Evolutionary conservation across 1,140 invertebrate species (phyloP).

Genomic region (Caenorhabditis remanei): DNA sequence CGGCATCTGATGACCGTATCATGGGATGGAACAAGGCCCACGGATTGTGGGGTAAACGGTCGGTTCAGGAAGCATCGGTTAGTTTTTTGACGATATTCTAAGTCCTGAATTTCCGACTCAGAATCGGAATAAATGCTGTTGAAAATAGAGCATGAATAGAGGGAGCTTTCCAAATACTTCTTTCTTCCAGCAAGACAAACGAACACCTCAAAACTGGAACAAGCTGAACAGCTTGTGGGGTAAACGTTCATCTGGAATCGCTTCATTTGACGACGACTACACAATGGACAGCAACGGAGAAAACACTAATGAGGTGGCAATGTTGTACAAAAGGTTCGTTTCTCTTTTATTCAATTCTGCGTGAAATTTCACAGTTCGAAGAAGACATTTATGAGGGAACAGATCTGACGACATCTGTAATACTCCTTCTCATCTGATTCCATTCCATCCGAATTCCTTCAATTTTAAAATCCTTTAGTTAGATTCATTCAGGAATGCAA

Average conservation of each 20-base stretch:
- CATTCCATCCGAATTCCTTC: too few species aligned
- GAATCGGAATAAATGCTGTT: too few species aligned
- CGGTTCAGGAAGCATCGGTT: slow-evolving; percentile 18
- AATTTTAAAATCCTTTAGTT: too few species aligned
- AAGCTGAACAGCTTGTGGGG: slow-evolving; percentile 59
- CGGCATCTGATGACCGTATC: slow-evolving; percentile 2
- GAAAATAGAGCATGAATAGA: too few species aligned
- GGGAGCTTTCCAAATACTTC: background rate
- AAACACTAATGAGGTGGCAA: background rate
- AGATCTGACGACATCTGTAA: too few species aligned
- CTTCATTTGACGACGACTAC: slow-evolving; percentile 44
- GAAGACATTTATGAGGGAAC: background rate
- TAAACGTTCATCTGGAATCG: slow-evolving; percentile 9
- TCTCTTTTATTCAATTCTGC: background rate
- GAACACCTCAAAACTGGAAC: slow-evolving; percentile 56
- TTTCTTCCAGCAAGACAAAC: slow-evolving; percentile 21
- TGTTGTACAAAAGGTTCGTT: slow-evolving; percentile 3
- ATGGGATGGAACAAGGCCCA: slow-evolving; percentile 60
- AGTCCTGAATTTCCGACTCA: background rate
- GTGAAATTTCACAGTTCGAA: background rate
- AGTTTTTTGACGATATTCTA: background rate
- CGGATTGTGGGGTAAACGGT: slow-evolving; percentile 58
- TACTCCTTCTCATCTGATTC: too few species aligned
- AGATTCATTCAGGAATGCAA: too few species aligned
- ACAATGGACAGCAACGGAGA: background rate